Base-by-base conservation (phyloP, 2,797 vertebrate species). In the Mus spretus region DNA sequence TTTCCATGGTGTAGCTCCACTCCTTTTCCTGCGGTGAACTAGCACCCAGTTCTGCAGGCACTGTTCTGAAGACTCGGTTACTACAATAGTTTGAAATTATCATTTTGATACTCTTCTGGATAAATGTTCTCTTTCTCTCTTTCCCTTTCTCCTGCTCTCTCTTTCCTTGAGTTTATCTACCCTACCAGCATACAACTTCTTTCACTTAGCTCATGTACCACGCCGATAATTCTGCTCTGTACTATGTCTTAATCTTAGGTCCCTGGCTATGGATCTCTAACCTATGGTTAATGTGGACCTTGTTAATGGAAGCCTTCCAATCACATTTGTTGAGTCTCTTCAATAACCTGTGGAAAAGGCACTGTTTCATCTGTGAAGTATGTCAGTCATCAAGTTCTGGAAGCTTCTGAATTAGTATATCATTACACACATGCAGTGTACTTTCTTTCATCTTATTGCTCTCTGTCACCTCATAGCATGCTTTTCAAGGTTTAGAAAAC, bases 331-430 rank as follows among this genome's bases (percentile, higher is more conserved):
- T 9, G 3, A 14, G 6, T n/a, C 57, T 82, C 61, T 88, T 80
- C 50, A 55, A 26, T 44, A 15, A 2, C 12, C 26, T 53, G n/a
- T 10, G 63, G 70, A 86, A 72, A 40, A 59, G n/a, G 11, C 22
- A 74, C 24, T 28, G 19, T 47, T 86, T 80, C 79, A 34, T 88
- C n/a, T 91, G n/a, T 94, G 20, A 83, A 75, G 63, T 50, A 67
- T 4, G 7, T 84, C 59, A 15, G 34, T 74, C 12, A 80, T 90
- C 61, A 92, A 75, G 47, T 61, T 90, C 34, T 12, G 24, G 7
- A 82, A 31, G n/a, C 44, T 89, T 83, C n/a, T 93, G 65, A 26
- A 67, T n/a, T 93, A 44, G 79, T 67, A 95, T 87, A 75, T n/a
- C 31, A 55, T 88, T 12, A 12, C 22, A 89, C 2, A 17, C 20